These are phyloP conservation scores for Argopecten irradians DNA, from an alignment of 1,140 invertebrate genomes.

Conservation along the genomic window DNA sequence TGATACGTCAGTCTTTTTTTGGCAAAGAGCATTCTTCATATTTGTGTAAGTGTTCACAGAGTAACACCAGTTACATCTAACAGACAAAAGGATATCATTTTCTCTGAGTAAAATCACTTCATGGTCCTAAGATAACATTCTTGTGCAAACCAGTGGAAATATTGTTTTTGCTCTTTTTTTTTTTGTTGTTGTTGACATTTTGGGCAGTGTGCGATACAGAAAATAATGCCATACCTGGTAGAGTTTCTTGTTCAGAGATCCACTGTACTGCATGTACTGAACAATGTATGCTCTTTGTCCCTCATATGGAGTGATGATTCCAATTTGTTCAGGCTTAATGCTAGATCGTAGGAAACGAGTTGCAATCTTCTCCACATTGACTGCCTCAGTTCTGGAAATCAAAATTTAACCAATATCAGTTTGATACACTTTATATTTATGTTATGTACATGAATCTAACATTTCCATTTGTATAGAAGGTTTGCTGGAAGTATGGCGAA, in stretches of 20 bases:
- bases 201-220: no score
- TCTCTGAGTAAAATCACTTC: no score
- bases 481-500: no score
- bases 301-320: slow-evolving; percentile 99
- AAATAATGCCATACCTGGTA: slow-evolving; percentile 86
- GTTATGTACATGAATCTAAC: no score
- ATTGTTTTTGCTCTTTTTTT: no score
- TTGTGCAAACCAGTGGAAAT: neutral
- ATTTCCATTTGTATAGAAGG: no score
- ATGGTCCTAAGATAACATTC: no score
- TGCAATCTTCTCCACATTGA: slow-evolving; percentile 97
- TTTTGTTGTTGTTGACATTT: no score
- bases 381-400: slow-evolving; percentile 91
- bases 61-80: no score
- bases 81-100: no score
- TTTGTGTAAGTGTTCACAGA: no score
- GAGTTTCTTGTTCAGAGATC: slow-evolving; percentile 95
- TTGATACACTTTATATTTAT: neutral
- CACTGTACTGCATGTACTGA: slow-evolving; percentile 99
- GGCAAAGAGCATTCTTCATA: no score
- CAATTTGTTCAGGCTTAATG: slow-evolving; percentile 98
- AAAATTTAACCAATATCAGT: neutral
- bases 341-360: slow-evolving; percentile 87
- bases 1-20: neutral
- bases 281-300: slow-evolving; percentile 98